A percentile compares a stretch with the other conserved stretches of the same genome.
Evolutionary conservation across 2,888 invertebrate genomes (phyloP).

Genomic region (Agonopterix alstromeriana): DNA sequence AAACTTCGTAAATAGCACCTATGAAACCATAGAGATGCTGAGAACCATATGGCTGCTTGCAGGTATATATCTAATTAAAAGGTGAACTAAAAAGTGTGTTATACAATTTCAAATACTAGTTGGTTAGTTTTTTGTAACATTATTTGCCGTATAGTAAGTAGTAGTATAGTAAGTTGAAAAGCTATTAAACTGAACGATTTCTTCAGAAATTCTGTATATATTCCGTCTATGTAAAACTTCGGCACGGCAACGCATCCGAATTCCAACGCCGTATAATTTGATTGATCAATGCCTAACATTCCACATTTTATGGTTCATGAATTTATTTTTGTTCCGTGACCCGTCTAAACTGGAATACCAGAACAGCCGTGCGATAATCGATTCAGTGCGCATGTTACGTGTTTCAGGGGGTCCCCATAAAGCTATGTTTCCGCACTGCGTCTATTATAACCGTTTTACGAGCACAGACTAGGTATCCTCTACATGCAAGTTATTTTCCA

Average conservation of each 20-base stretch:
- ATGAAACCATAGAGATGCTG: too few relatives aligned
- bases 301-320: constrained; percentile 50
- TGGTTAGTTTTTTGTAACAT: too few relatives aligned
- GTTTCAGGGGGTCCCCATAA: constrained; percentile 57
- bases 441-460: constrained; percentile 65
- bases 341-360: constrained; percentile 39
- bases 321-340: constrained; percentile 51
- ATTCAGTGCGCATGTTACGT: constrained; percentile 60
- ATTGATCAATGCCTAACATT: constrained; percentile 41
- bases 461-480: constrained; percentile 49
- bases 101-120: too few relatives aligned
- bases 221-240: too few relatives aligned
- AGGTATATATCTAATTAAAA: too few relatives aligned
- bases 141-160: too few relatives aligned
- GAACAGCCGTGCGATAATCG: constrained; percentile 61
- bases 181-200: not conserved
- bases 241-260: not conserved
- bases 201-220: not conserved
- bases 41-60: too few relatives aligned
- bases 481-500: constrained; percentile 44
- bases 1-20: too few relatives aligned
- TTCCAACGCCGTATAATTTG: constrained; percentile 33
- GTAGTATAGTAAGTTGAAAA: too few relatives aligned
- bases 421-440: constrained; percentile 64
- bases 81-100: too few relatives aligned